Evolutionary conservation across 2,797 vertebrate genomes (phyloP), one percentile per base, ranked within the genome.

Genomic region (Pogonophryne albipinna): DNA sequence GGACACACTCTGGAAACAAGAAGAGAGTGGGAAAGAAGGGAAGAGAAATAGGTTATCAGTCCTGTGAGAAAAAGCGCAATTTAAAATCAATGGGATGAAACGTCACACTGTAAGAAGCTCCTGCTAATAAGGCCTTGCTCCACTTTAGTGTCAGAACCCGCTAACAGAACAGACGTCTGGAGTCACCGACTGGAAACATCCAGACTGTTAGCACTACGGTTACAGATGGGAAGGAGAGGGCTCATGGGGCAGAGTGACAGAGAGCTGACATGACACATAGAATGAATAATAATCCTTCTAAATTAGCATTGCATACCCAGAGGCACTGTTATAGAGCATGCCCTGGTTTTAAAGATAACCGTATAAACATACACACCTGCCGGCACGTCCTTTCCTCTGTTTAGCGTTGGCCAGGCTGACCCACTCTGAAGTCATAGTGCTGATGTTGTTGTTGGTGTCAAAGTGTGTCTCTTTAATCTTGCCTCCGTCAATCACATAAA

Each of bases 381-480:
- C 98, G 3, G 98, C 98, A 10, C 98, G 96, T 4, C 98, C 98
- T 90, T 95, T 99, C 92, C 98, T 96, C 92, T 99, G 98, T 79
- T 99, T 99, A 85, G 97, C 97, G 10, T 99, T 99, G 51, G 98
- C 98, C 87, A 97, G 93, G 89, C 98, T 99, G 66, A 99, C 98
- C 98, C 98, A 99, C 90, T 99, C 98, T 0, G 97, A 96, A 1
- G 96, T 93, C 98, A 99, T 97, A 0, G 98, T 99, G 87, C 97
- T 98, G 78, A 99, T 99, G 94, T 98, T 99, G 93, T 99, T 99
- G 86, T 97, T 96, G 0, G 96, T 97, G 93, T 99, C 98, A 70
- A 98, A 99, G 93, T 99, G 94, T 15, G 98, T 99, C 87, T 99
- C 98, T 82, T 99, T 99, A 76, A 99, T 98, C 82, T 99, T 99